These are phyloP conservation scores for Andricus curvator DNA, from an alignment of 2,888 invertebrate species.

Conservation along the genomic window DNA sequence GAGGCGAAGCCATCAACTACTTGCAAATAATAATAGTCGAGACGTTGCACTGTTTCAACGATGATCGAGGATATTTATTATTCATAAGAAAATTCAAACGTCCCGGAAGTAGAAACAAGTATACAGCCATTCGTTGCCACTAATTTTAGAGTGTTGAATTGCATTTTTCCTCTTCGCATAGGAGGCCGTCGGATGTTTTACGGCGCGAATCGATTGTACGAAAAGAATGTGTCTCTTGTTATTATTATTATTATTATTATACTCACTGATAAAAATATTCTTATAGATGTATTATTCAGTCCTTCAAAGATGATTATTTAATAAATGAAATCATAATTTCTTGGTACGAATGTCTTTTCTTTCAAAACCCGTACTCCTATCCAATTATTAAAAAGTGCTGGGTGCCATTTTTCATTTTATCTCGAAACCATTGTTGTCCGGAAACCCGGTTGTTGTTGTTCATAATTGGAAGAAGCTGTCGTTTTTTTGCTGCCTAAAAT, in stretches of 20 bases:
- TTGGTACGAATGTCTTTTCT: constrained; percentile 16
- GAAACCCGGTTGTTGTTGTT: too few relatives aligned
- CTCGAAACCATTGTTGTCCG: too few relatives aligned
- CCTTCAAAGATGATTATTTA: constrained; percentile 29
- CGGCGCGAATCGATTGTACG: constrained; percentile 19
- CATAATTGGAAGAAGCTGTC: too few relatives aligned
- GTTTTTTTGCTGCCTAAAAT: too few relatives aligned
- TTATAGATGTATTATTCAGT: constrained; percentile 35
- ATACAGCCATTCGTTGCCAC: constrained; percentile 25
- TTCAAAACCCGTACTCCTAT: background rate
- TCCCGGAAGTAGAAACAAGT: constrained; percentile 18
- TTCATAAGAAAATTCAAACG: constrained; percentile 19
- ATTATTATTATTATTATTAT: constrained; percentile 25
- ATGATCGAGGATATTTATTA: constrained; percentile 13
- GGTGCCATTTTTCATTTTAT: too few relatives aligned
- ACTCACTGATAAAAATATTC: constrained; percentile 23
- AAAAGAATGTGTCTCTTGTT: constrained; percentile 13
- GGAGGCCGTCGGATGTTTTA: constrained; percentile 5
- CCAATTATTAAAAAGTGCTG: too few relatives aligned
- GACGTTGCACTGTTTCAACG: constrained; percentile 18
- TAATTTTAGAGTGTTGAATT: constrained; percentile 17
- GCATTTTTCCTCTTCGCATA: constrained; percentile 14
- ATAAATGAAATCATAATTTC: constrained; percentile 33
- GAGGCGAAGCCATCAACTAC: constrained; percentile 7
- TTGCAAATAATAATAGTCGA: constrained; percentile 7